Conservation (phyloP, 2,113 vertebrate species). For the Eudyptes chrysolophus region DNA sequence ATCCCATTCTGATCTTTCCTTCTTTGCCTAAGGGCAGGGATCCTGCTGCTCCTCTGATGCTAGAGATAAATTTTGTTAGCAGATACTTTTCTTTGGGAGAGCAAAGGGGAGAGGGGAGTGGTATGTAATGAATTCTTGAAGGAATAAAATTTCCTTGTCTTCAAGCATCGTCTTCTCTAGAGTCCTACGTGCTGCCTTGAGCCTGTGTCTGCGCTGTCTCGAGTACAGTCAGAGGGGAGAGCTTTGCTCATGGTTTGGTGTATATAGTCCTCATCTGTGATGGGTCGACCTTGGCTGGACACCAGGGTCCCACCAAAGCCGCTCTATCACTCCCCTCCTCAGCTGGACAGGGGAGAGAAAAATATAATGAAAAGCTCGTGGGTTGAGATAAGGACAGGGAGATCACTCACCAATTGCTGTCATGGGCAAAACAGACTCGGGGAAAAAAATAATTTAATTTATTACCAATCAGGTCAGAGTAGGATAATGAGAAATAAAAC, state of each 20-base stretch:
- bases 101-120: conserved; percentile 33
- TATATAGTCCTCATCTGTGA: background rate
- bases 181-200: background rate
- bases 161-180: background rate
- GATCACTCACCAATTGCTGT: background rate
- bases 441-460: background rate
- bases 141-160: background rate
- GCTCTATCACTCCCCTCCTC: background rate
- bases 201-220: background rate
- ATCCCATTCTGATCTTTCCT: conserved; percentile 4
- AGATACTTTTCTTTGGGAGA: conserved; percentile 7
- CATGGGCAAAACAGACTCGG: background rate
- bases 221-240: background rate
- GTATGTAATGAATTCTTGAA: background rate
- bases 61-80: conserved; percentile 22
- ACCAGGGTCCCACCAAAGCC: background rate
- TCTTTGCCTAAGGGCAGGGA: conserved; percentile 24
- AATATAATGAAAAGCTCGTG: background rate
- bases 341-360: background rate
- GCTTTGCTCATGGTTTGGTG: background rate
- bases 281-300: background rate
- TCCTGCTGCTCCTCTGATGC: conserved; percentile 46
- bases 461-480: background rate
- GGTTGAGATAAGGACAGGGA: background rate
- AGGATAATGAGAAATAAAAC: background rate